These are phyloP conservation scores for Corvus hawaiiensis DNA, from an alignment of 2,113 vertebrate species.

Conservation along the genomic window DNA sequence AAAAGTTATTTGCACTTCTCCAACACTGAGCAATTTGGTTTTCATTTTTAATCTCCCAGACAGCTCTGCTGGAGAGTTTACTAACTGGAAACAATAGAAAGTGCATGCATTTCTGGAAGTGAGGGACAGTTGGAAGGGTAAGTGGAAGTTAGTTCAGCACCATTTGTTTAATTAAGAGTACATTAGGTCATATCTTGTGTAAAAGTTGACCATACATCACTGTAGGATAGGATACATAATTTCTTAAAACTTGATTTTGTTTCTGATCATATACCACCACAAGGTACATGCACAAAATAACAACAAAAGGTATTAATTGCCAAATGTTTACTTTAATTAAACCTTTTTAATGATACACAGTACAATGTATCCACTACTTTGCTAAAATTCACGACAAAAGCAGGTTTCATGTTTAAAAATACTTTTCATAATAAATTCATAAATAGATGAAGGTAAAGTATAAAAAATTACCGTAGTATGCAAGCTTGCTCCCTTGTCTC, in stretches of 20 bases:
- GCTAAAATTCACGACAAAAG: conserved; percentile 44
- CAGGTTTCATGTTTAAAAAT: conserved; percentile 63
- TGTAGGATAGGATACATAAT: not conserved
- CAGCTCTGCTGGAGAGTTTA: not conserved
- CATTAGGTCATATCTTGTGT: not conserved
- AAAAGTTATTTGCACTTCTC: not conserved
- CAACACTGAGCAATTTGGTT: not conserved
- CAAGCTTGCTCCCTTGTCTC: conserved; percentile 55
- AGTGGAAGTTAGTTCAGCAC: not conserved
- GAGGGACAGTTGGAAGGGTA: not conserved
- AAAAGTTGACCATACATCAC: not conserved
- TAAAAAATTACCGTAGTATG: conserved; percentile 57
- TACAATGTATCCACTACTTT: conserved; percentile 45
- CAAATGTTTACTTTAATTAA: conserved; percentile 47
- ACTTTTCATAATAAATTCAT: conserved; percentile 65
- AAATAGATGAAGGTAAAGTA: conserved; percentile 67
- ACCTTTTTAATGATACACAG: conserved; percentile 19
- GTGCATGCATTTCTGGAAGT: not conserved
- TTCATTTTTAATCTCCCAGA: not conserved
- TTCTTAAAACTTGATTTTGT: not conserved
- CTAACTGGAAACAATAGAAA: not conserved
- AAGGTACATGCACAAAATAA: not conserved
- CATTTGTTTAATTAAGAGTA: not conserved
- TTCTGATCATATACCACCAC: not conserved
- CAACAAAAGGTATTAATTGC: not conserved